phyloP scores from a whole-genome alignment of 2,888 invertebrate species.

The Bimastos eiseni region DNA sequence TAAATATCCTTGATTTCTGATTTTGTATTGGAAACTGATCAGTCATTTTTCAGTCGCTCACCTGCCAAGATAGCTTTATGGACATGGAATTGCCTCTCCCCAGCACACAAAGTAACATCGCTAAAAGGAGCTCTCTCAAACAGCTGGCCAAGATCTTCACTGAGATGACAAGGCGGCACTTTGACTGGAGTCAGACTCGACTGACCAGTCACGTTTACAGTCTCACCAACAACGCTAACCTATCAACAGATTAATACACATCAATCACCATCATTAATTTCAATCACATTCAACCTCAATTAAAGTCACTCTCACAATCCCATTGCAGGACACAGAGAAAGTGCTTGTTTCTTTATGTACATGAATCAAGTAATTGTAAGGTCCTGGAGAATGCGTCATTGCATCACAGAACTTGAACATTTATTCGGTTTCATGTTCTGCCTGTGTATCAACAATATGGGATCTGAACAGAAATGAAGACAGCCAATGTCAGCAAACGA shows the following conservation, averaged over 20 bases:
- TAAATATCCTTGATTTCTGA: not conserved
- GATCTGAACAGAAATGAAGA: not conserved
- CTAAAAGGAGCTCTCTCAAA: constrained; percentile 97
- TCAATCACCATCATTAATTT: not conserved
- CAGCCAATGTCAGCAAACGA: not conserved
- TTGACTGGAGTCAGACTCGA: constrained; percentile 97
- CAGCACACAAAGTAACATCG: constrained; percentile 90
- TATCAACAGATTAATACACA: constrained; percentile 50
- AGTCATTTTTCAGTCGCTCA: constrained; percentile 58
- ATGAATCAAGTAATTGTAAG: not conserved
- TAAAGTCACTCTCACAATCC: not conserved
- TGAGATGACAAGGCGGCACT: constrained; percentile 76
- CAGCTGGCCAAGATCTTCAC: constrained; percentile 89
- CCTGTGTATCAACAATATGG: not conserved
- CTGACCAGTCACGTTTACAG: constrained; percentile 98
- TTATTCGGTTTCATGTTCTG: not conserved
- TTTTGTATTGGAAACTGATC: not conserved
- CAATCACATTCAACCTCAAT: not conserved
- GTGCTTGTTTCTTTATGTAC: not conserved
- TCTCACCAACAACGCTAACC: constrained; percentile 96
- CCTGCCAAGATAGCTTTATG: constrained; percentile 96
- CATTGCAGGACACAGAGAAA: not conserved
- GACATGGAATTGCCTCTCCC: constrained; percentile 70
- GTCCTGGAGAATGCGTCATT: not conserved
- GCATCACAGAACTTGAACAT: not conserved